phyloP scores from a whole-genome alignment of 2,888 invertebrate species.

The Amphiduros pacificus region DNA sequence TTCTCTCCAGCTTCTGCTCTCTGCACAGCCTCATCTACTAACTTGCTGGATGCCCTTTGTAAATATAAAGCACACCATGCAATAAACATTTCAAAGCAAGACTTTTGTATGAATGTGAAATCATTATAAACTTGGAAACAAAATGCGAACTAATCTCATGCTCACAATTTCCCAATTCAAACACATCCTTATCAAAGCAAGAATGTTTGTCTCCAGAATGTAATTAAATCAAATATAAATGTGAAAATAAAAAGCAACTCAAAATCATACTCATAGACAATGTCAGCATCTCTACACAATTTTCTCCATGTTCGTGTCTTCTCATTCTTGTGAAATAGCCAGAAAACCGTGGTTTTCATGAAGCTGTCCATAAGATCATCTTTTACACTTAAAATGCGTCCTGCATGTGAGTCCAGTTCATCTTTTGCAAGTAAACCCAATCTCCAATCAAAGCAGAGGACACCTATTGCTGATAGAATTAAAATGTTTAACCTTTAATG shows the following conservation, averaged over 20 bases:
- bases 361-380: slow-evolving; percentile 4
- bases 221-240: too few species aligned
- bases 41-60: too few species aligned
- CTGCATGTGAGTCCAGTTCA: neutral
- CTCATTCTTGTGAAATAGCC: slow-evolving; percentile 3
- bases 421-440: neutral
- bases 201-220: too few species aligned
- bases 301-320: neutral
- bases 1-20: neutral
- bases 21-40: neutral
- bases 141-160: too few species aligned
- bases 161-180: too few species aligned
- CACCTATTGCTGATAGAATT: slow-evolving; percentile 17
- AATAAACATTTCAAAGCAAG: too few species aligned
- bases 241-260: too few species aligned
- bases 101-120: too few species aligned
- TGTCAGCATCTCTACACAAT: neutral
- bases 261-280: slow-evolving; percentile 4
- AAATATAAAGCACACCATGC: too few species aligned
- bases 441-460: slow-evolving; percentile 11
- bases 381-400: slow-evolving; percentile 1
- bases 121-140: too few species aligned
- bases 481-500: too few species aligned
- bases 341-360: slow-evolving; percentile 1
- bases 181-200: too few species aligned